Base-by-base conservation (phyloP, 2,888 invertebrate species). In the Elysia crispata region DNA sequence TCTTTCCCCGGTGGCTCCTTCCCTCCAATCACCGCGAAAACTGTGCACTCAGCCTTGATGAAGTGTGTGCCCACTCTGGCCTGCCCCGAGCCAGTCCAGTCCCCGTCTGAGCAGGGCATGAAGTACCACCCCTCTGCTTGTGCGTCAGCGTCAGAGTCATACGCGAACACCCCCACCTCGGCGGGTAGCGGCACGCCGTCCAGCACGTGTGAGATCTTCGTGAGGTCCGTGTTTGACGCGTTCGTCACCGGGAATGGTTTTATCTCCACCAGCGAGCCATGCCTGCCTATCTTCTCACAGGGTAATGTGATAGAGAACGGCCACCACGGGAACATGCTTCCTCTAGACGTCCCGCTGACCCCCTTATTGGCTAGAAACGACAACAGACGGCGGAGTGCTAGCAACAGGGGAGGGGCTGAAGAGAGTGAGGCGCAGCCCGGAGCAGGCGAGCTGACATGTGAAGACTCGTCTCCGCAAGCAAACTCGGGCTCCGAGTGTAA, bases 191-290 rank as follows among this genome's bases (percentile, higher is more conserved):
- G 41, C 41, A 41, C 41, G 5, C 41, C 41, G 5, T 41, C 41
- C 41, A 41, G 41, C 15, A 76, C 80, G 0, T 80, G 76, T 25
- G 66, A 80, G 50, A 60, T 80, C 25, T 76, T 80, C 54, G 80
- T 76, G 5, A 60, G 73, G 1, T 76, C 80, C 18, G 76, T 80
- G 0, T 76, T 80, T 31, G 80, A 76, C 25, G 70, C 80, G 1
- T 76, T 80, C 18, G 50, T 76, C 64, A 5, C 76, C 20, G 72
- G 54, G 25, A 54, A 33, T 18, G n/a, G 54, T 0, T 23, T 25
- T 31, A 50, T 72, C 13, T 76, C 50, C 33, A 50, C 76, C 41
- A 80, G 80, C 73, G 80, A 80, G 15, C 80, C 80, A 15, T 80
- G 80, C 25, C 49, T 80, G 25, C 57, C 25, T 30, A 33, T 49